Base-by-base conservation (phyloP, 1,140 invertebrate species). In the Drosophila melanica region DNA sequence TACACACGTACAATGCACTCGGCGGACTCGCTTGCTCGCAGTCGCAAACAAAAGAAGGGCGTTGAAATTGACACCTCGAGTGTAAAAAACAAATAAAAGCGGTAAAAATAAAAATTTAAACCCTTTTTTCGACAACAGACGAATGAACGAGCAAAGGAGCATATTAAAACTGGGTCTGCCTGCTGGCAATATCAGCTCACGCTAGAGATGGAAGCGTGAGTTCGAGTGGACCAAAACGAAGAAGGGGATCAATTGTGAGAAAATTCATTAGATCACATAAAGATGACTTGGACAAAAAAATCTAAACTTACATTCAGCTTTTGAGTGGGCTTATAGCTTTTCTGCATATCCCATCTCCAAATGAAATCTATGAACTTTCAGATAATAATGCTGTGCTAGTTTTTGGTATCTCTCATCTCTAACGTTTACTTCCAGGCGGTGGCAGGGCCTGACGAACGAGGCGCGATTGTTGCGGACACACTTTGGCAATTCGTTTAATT, bases 401-500 rank as follows among this genome's bases (percentile, higher is more conserved):
- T 48, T 48, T 23, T n/a, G 7, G 11, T 30, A 16, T 51, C 20
- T 63, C 16, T 20, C 63, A 48, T 67, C 54, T 41, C 54, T 58
- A 45, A 10, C 16, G 12, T 11, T n/a, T 9, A 27, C 14, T 45
- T 14, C 41, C 55, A 18, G 30, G 27, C 27, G n/a, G 11, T 27
- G 12, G 54, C 37, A 23, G 53, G 20, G 59, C 39, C 66, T 86
- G 81, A 77, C 74, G 78, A 87, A 72, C 75, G 63, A 78, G 66
- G 75, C 70, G 77, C 81, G 82, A 81, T 75, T 86, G 79, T 72
- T 77, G 66, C 79, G 79, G 84, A 87, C 82, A 87, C 82, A 87
- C 82, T 87, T 87, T 89, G 79, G 79, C 82, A 87, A 87, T 87
- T 87, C 82, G 63, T 87, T 87, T 87, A 87, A 87, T 87, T 87